phyloP scores from a whole-genome alignment of 1,140 invertebrate genomes.

The Heliconius hewitsoni region DNA sequence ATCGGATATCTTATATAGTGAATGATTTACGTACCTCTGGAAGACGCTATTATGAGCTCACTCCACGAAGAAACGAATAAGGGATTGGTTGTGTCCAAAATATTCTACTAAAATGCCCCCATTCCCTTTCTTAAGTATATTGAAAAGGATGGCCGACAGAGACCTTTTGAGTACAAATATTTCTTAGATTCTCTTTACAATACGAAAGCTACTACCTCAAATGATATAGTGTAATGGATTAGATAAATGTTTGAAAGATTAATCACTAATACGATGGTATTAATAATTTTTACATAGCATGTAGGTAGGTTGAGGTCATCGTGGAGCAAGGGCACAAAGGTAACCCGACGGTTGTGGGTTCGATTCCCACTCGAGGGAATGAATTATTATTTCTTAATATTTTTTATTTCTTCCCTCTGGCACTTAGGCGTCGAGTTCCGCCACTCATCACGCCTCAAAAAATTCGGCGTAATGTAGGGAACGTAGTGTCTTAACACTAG shows the following conservation, averaged over 20 bases:
- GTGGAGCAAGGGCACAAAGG: too few relatives aligned
- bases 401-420: too few relatives aligned
- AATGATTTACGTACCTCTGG: slow-evolving; percentile 36
- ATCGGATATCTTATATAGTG: slow-evolving; percentile 39
- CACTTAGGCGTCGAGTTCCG: too few relatives aligned
- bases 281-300: too few relatives aligned
- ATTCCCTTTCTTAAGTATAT: slow-evolving; percentile 36
- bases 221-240: slow-evolving; percentile 26
- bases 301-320: too few relatives aligned
- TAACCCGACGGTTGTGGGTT: too few relatives aligned
- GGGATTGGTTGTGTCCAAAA: slow-evolving; percentile 28
- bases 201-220: slow-evolving; percentile 28
- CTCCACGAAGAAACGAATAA: slow-evolving; percentile 18
- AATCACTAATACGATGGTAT: neutral
- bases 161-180: slow-evolving; percentile 16
- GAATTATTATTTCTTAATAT: too few relatives aligned
- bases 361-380: too few relatives aligned
- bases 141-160: slow-evolving; percentile 33
- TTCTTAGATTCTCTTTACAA: slow-evolving; percentile 29
- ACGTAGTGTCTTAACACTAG: too few relatives aligned
- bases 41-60: slow-evolving; percentile 26
- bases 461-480: too few relatives aligned
- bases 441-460: too few relatives aligned
- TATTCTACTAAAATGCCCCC: slow-evolving; percentile 26
- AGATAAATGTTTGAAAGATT: neutral